Evolutionary conservation across 2,888 invertebrate genomes (phyloP), one percentile per base, ranked within the genome.

Genomic region (Nycteola revayana): DNA sequence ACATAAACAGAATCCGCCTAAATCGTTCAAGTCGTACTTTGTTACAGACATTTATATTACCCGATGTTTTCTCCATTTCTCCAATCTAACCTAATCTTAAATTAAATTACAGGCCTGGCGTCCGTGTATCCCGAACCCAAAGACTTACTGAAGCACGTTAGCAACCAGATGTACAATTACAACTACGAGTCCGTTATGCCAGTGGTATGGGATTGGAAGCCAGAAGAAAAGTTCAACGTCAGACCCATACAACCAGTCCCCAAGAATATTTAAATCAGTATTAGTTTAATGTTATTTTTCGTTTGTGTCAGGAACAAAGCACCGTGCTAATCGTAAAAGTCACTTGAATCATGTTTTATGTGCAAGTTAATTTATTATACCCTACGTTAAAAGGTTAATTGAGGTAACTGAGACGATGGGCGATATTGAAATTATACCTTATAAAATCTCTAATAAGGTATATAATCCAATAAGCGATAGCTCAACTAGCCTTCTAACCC

Each of bases 41-140:
- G n/a, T n/a, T n/a, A n/a, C n/a, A n/a, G n/a, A n/a, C n/a, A n/a
- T n/a, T n/a, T n/a, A n/a, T n/a, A n/a, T n/a, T n/a, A n/a, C n/a
- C n/a, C n/a, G n/a, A n/a, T n/a, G n/a, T n/a, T n/a, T n/a, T n/a
- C n/a, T n/a, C n/a, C n/a, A n/a, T n/a, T n/a, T n/a, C n/a, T 5
- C 18, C 4, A 18, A 18, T 18, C 18, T 18, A 5, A 18, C 3
- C 18, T 18, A 18, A 18, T 5, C 3, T 18, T 6, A 18, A 3
- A 18, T 37, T 70, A n/a, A n/a, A n/a, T 53, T 72, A 9, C 68
- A 94, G 94, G 93, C 78, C 90, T 94, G 50, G 96, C 96, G 1
- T 95, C 96, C 1, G 92, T 94, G 2, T 96, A 96, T 74, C 96
- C 96, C 0, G 94, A 96, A 75, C 96, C 96, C 23, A 91, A 92